Evolutionary conservation across 1,140 invertebrate species (phyloP), one percentile per base, ranked within the genome.

Genomic region (Daktulosphaira vitifoliae): DNA sequence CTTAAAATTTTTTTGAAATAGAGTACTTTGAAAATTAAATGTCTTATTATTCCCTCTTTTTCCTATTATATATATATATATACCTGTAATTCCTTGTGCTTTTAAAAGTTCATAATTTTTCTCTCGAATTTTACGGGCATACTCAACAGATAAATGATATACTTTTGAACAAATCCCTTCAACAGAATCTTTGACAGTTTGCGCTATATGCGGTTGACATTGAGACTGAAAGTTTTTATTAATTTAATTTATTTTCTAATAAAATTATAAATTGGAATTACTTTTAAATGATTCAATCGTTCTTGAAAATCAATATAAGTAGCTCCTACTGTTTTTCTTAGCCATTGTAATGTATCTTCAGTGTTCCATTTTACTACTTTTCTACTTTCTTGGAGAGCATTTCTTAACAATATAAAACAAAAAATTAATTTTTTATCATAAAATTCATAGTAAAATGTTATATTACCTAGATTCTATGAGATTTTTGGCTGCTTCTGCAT

Each of bases 301-400:
- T 90, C 90, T 76, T 92, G 89, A 76, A 92, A 93, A 78, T 97
- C 93, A 76, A 96, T 93, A 78, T 94, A 97, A 1, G 91, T 92
- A 22, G 92, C 92, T 50, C 92, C 93, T n/a, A 93, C 85, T 13
- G 92, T 96, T 73, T 88, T 83, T 72, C 93, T 81, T 25, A 98
- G 74, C 94, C 94, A 98, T 68, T 90, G 87, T 76, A 98, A 96
- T 2, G 92, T 96, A 71, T 97, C 94, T 73, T 97, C 94, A 1
- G 92, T 93, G 79, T 97, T 96, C 94, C 94, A 98, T 75, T 97
- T 97, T 0, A 98, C 93, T 6, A 96, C 88, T 78, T 97, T 98
- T 67, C 95, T 80, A 72, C 92, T 94, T 73, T 96, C 92, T 1
- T 91, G 82, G n/a, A 90, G 87, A 1, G 90, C 88, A 74, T 89